Base-by-base conservation (phyloP, 2,888 invertebrate species). In the Lasioglossum pauxillum region DNA sequence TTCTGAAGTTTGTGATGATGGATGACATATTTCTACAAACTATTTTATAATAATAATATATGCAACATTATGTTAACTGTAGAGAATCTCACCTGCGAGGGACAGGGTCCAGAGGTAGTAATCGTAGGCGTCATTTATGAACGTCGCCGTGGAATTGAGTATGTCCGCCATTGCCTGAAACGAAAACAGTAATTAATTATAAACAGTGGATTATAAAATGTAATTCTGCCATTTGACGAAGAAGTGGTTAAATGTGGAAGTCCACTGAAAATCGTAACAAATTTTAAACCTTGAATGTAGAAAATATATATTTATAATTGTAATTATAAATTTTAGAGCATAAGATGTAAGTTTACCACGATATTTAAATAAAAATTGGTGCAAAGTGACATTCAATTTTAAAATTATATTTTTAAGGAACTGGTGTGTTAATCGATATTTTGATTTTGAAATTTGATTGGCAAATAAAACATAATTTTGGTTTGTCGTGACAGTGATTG, bases 91-190 rank as follows among this genome's bases (percentile, higher is more conserved):
- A 97, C 98, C 97, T 95, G 97, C 97, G 84, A 98, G 95, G 83
- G 97, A 97, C 90, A 97, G 95, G 1, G 97, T 97, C 97, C 97
- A 98, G 90, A 97, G 94, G 93, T 98, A 98, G 94, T 97, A 97
- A 89, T 97, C 97, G 92, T 97, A 97, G 64, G 94, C 94, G 76
- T 95, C 95, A 85, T 91, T 93, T 46, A 95, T 89, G 27, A 95
- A 87, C 80, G 93, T 93, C 75, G 94, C 91, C 81, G 95, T 95
- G 75, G 95, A 94, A 93, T 95, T 95, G 84, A 95, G 91, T 83
- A 95, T 79, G 82, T 71, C 89, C 91, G 95, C 95, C 95, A 95
- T 95, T 92, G 92, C 92, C 95, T 95, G 88, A 5, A 92, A 94
- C 80, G 31, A 88, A 57, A 84, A 4, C 23, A 16, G 75, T 23